Conservation (phyloP, 2,797 vertebrate genomes). For the Bryconaethiops microstoma region DNA sequence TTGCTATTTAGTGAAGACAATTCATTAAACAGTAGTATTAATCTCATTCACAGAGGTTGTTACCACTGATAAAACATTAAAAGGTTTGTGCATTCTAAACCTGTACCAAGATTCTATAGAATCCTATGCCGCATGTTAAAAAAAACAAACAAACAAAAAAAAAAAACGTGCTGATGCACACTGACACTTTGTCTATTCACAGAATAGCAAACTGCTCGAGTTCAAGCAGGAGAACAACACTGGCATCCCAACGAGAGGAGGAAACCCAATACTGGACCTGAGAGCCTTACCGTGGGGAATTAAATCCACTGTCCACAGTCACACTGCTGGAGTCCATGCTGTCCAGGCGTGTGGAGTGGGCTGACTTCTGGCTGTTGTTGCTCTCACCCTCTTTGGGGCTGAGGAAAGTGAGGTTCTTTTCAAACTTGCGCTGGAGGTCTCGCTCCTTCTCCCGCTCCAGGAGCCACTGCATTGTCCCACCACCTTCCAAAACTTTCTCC, state of each 20-base stretch:
- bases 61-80: conserved; percentile 32
- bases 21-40: conserved; percentile 38
- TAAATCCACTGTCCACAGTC: conserved; percentile 99
- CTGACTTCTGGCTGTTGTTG: conserved; percentile 87
- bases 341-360: conserved; percentile 94
- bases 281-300: conserved; percentile 94
- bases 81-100: conserved; percentile 29
- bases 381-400: conserved; percentile 84
- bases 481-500: conserved; percentile 80
- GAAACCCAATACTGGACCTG: conserved; percentile 55
- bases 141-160: conserved; percentile 33
- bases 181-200: conserved; percentile 59
- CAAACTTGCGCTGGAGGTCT: conserved; percentile 95
- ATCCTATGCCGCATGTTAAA: conserved; percentile 26
- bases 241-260: conserved; percentile 41
- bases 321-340: conserved; percentile 99
- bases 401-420: conserved; percentile 95
- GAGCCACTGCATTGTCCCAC: conserved; percentile 97
- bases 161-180: conserved; percentile 43
- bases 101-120: conserved; percentile 38
- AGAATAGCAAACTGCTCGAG: conserved; percentile 58
- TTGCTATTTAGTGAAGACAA: conserved; percentile 35
- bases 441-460: conserved; percentile 94
- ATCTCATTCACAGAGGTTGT: conserved; percentile 41
- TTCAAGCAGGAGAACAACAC: conserved; percentile 51